Conservation (phyloP, 37 sponge, comb jelly and placozoan genomes). For the Ephydatia muelleri region DNA sequence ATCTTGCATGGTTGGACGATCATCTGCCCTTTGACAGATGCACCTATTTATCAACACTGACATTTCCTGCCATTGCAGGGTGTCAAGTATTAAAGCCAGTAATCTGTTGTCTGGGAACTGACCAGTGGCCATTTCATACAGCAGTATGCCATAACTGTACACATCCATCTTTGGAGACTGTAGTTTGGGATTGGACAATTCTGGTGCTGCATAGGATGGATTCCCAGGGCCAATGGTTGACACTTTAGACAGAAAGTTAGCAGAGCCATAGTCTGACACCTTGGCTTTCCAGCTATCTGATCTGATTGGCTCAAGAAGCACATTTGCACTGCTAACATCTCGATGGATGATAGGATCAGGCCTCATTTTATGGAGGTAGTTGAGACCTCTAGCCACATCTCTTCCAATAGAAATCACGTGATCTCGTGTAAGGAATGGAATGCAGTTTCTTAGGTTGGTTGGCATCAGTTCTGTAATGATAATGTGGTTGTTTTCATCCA, state of each 20-base stretch:
- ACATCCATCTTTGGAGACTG: slow-evolving; percentile 75
- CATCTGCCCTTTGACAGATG: neutral
- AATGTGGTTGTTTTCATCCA: slow-evolving; percentile 12
- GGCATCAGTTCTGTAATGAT: slow-evolving; percentile 74
- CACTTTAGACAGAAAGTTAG: slow-evolving; percentile 45
- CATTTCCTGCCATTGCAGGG: slow-evolving; percentile 21
- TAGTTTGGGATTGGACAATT: slow-evolving; percentile 26
- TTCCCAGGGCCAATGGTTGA: slow-evolving; percentile 48
- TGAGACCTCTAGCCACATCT: slow-evolving; percentile 55
- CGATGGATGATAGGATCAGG: slow-evolving; percentile 73
- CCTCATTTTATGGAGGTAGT: slow-evolving; percentile 59
- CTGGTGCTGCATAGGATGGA: slow-evolving; percentile 66
- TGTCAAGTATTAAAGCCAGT: too few relatives aligned
- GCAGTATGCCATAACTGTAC: slow-evolving; percentile 70
- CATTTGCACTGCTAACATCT: slow-evolving; percentile 68
- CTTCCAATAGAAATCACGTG: slow-evolving; percentile 12
- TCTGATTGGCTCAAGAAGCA: slow-evolving; percentile 25
- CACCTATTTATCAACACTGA: slow-evolving; percentile 1
- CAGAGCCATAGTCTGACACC: slow-evolving; percentile 62
- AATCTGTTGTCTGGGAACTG: slow-evolving; percentile 24
- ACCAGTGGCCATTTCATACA: slow-evolving; percentile 59
- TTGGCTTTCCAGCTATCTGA: slow-evolving; percentile 34
- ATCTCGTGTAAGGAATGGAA: slow-evolving; percentile 15
- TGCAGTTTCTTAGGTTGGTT: slow-evolving; percentile 39
- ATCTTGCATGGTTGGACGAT: slow-evolving; percentile 15